Base-by-base conservation (phyloP, 2,113 vertebrate species). In the Dipodomys stephensi region DNA sequence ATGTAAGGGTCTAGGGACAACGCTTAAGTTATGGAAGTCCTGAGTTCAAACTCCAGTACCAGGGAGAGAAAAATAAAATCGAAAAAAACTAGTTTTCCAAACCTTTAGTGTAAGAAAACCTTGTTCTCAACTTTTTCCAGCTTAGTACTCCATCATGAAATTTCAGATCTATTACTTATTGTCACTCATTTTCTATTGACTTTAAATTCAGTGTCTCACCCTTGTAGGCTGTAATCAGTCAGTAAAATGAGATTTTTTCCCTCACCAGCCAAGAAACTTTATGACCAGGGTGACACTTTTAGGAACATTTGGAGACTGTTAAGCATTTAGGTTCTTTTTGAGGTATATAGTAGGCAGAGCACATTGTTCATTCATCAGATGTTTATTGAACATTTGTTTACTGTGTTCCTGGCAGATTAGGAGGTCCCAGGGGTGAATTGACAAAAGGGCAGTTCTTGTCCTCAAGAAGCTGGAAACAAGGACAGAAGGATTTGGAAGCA, bases 261-360 rank as follows among this genome's bases (percentile, higher is more conserved):
- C 10, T 85, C 73, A 73, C 90, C 92, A 91, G 72, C 86, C 77
- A 81, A 3, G 30, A 94, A 78, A 74, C 82, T 84, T 91, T 92
- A 86, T 90, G 53, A 39, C 81, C 35, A 71, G 3, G 13, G 13
- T 81, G 67, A 92, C 83, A 88, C 46, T 65, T 89, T 83, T 91
- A 83, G 76, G 22, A 79, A 73, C 64, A 89, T 71, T 80, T 90
- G 78, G 87, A 93, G 68, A 89, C 53, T 32, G 11, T 64, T 60
- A 81, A 83, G n/a, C 88, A 84, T 89, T 89, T 91, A 72, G 83
- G 5, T 69, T 86, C 25, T 91, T 92, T 94, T 95, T 9, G 49
- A 12, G 49, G 49, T 49, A 49, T 49, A 49, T 11, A 12, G 3
- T 91, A 78, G 62, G 49, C 57, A 87, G 49, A 76, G 30, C 49